These are phyloP conservation scores for Ooceraea biroi DNA, from an alignment of 1,140 invertebrate species.

Conservation along the genomic window DNA sequence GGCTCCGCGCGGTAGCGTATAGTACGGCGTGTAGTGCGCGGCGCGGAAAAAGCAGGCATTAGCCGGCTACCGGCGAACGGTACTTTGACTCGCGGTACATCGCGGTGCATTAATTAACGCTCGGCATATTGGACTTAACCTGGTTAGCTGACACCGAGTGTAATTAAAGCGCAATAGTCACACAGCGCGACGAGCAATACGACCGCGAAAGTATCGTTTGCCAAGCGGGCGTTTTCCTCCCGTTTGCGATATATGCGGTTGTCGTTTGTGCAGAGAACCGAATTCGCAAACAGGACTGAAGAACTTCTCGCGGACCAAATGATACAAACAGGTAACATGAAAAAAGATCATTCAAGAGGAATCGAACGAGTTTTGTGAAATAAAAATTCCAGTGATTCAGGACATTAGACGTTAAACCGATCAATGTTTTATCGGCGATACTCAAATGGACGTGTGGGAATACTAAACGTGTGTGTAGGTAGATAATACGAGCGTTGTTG, in stretches of 20 bases:
- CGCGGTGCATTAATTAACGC: conserved; percentile 65
- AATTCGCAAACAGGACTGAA: not conserved
- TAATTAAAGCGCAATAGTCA: conserved; percentile 63
- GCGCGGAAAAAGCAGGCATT: conserved; percentile 61
- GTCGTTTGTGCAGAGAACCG: not conserved
- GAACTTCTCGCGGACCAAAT: not conserved
- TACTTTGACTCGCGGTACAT: conserved; percentile 61
- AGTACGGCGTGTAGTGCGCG: conserved; percentile 32
- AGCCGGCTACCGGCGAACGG: conserved; percentile 46
- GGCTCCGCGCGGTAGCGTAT: conserved; percentile 22
- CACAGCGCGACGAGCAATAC: not conserved
- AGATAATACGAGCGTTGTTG: conserved; percentile 7
- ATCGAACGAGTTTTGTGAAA: not conserved
- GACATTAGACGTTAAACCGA: too few relatives aligned
- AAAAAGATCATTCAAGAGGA: not conserved
- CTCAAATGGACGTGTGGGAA: not conserved
- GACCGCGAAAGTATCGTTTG: conserved; percentile 47
- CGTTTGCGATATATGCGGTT: not conserved
- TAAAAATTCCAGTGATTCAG: too few relatives aligned
- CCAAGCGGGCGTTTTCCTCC: conserved; percentile 8
- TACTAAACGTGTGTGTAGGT: conserved; percentile 7
- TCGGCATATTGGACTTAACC: conserved; percentile 60
- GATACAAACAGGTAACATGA: too few relatives aligned
- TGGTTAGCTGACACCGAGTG: conserved; percentile 56
- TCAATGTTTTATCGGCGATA: not conserved